Evolutionary conservation across 2,888 invertebrate genomes (phyloP).

Genomic region (Sphaerophoria rueppellii): DNA sequence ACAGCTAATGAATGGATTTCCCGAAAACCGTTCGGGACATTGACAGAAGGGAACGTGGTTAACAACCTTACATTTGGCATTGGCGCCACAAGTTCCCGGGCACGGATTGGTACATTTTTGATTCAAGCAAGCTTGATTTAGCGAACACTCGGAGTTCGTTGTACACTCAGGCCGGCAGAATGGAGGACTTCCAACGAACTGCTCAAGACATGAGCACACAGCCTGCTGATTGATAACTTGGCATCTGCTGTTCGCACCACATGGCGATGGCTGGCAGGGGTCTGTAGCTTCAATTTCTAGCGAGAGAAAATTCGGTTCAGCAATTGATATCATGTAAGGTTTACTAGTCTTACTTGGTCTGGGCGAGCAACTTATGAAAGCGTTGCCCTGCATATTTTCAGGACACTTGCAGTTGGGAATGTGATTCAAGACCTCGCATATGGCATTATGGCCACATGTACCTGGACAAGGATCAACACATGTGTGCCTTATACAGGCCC

Average conservation of each 20-base stretch:
- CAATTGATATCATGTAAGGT: background rate
- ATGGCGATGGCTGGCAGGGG: constrained; percentile 86
- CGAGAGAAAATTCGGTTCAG: constrained; percentile 43
- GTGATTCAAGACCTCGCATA: constrained; percentile 89
- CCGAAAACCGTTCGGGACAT: constrained; percentile 85
- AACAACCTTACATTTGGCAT: constrained; percentile 89
- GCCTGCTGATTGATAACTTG: constrained; percentile 86
- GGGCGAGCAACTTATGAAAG: constrained; percentile 86
- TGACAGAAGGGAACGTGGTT: constrained; percentile 90
- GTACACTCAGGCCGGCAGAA: constrained; percentile 89
- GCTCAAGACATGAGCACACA: constrained; percentile 87
- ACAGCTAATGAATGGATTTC: constrained; percentile 87
- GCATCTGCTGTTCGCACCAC: constrained; percentile 86
- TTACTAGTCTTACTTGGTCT: constrained; percentile 82
- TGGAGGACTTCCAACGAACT: constrained; percentile 86
- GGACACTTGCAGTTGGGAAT: constrained; percentile 87
- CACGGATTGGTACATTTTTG: constrained; percentile 90
- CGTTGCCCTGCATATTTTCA: constrained; percentile 86
- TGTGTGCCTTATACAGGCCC: constrained; percentile 88
- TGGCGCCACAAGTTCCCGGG: constrained; percentile 87
- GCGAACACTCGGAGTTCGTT: constrained; percentile 87
- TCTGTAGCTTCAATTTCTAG: constrained; percentile 77
- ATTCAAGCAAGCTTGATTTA: constrained; percentile 88
- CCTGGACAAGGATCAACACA: constrained; percentile 89
- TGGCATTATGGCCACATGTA: constrained; percentile 87